phyloP scores from a whole-genome alignment of 2,113 vertebrate genomes.

The Caranx ignobilis region DNA sequence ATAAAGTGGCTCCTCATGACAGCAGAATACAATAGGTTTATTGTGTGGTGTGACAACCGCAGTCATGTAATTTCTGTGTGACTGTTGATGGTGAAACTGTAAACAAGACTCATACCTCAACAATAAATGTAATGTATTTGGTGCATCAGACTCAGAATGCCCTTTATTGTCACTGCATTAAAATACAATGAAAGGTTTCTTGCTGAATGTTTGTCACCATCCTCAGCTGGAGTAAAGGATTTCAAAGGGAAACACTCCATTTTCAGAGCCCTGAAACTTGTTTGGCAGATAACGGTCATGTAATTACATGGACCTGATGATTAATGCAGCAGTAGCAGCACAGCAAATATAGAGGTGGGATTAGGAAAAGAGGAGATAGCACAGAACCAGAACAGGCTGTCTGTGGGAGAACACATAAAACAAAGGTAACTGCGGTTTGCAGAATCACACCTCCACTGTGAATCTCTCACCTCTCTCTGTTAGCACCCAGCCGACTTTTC shows the following conservation, averaged over 20 bases:
- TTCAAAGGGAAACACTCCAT: not conserved
- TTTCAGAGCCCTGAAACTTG: not conserved
- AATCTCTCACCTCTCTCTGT: constrained; percentile 72
- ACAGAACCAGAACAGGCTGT: not conserved
- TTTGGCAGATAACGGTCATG: not conserved
- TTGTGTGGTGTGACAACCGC: constrained; percentile 18
- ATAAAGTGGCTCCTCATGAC: not conserved
- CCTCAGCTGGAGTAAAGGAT: not conserved
- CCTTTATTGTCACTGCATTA: too few relatives aligned
- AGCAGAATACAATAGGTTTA: constrained; percentile 12
- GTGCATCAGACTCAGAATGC: not conserved
- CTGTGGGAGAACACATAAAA: constrained; percentile 3
- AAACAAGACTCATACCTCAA: not conserved
- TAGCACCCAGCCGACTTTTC: constrained; percentile 28
- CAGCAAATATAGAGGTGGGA: constrained; percentile 6
- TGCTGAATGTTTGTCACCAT: not conserved
- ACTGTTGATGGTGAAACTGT: not conserved
- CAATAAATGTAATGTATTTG: not conserved
- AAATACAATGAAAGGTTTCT: not conserved
- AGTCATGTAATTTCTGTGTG: not conserved
- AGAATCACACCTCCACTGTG: constrained; percentile 65
- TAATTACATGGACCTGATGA: not conserved
- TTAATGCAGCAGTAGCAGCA: constrained; percentile 1
- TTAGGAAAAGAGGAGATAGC: not conserved
- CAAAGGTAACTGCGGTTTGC: constrained; percentile 12